Base-by-base conservation (phyloP, 2,888 invertebrate species). In the Malachius bipustulatus region DNA sequence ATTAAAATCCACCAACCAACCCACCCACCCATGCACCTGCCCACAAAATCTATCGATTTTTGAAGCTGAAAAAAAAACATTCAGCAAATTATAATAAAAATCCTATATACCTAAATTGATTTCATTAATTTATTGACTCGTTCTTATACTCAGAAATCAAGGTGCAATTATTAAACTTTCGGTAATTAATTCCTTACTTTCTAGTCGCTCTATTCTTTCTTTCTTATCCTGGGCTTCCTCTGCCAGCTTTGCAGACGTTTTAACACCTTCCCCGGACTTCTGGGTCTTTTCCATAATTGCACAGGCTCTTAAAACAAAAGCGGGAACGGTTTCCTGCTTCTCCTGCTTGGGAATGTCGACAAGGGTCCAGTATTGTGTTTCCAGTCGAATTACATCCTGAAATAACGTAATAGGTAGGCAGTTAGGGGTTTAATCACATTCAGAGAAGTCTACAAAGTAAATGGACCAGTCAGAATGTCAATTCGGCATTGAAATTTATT, bases 261-360 rank as follows among this genome's bases (percentile, higher is more conserved):
- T 87, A 8, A 87, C 83, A 2, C 87, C 84, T 57, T 88, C 88
- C 0, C 85, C 85, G 14, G 84, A 83, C 57, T 87, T 87, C 62
- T 87, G 87, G 1, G 85, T 83, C 64, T 87, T 88, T 63, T 90
- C 89, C 81, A 90, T 84, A 48, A 89, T 87, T 39, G 87, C 75
- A 57, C 89, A 90, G 3, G 89, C 89, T 41, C 90, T 72, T 49
- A 90, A 71, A 30, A 93, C 91, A 61, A 90, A 93, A 4, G 82
- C 83, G 32, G 85, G 87, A 11, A 91, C 88, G 2, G 90, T 88
- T 65, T 93, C 91, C 49, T 88, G 88, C 57, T 90, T 89, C 60
- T 91, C 90, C 59, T 93, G 91, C 42, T 83, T 80, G 24, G 91
- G 91, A 39, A 93, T 85, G 62, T 91, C 91, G 39, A 93, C 83